Base-by-base conservation (phyloP, 1,140 invertebrate genomes). In the Scylla paramamosain region DNA sequence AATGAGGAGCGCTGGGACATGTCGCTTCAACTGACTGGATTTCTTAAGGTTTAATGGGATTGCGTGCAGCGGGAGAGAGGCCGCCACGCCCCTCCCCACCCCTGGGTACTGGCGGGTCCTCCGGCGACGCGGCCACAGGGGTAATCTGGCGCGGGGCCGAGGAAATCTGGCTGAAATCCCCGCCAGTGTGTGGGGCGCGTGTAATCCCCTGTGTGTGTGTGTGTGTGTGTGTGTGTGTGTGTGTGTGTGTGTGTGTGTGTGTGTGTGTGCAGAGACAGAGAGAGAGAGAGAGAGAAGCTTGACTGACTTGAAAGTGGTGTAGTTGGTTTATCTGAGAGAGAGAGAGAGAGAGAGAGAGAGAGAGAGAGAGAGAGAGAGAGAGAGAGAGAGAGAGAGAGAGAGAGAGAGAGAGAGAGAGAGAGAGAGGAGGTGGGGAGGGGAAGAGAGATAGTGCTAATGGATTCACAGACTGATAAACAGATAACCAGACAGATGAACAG, bases 21-120 rank as follows among this genome's bases (percentile, higher is more conserved):
- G 31, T 32, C 67, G 77, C 31, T 46, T 84, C 67, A 82, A 84
- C 92, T 93, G 92, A 93, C 92, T 84, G 92, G 92, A 93, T 93
- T 93, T 93, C 82, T 84, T 32, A 20, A 84, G 82, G 92, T 84
- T 93, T 93, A 93, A 84, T 28, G n/a, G 82, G 82, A 93, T 84
- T 84, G 92, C 67, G 92, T 82, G 39, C 46, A 25, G 91, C 91
- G 31, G 29, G 52, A 32, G 52, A 28, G 39, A 39, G 67, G n/a
- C 4, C 28, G 28, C 25, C 39, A 52, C 52, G n/a, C 46, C 45
- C 25, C 45, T 7, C 45, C 45, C 45, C 90, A 25, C n/a, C 59
- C 52, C 6, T 6, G 10, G 3, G 52, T 16, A 2, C 83, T 0
- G 0, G 28, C 32, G 28, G 28, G 28, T 31, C 28, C 83, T 86